These are phyloP conservation scores for Sinocyclocheilus anshuiensis DNA, from an alignment of 2,113 vertebrate species.

Conservation along the genomic window DNA sequence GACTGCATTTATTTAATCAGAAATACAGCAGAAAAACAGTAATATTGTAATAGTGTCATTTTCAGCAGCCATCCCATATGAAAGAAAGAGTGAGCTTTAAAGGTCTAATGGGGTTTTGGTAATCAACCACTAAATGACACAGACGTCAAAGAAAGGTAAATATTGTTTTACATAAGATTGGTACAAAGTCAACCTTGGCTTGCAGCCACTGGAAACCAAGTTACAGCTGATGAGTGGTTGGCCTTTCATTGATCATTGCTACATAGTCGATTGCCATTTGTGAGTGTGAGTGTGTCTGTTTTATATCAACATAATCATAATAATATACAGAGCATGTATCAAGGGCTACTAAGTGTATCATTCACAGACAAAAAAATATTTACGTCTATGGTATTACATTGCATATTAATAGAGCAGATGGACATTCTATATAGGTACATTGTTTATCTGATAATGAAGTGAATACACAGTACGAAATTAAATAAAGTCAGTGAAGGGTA, in stretches of 20 bases:
- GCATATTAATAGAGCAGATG: background rate
- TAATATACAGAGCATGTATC: conserved; percentile 6
- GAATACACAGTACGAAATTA: background rate
- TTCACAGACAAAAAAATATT: background rate
- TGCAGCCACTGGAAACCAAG: conserved; percentile 34
- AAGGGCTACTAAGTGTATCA: background rate
- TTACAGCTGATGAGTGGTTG: conserved; percentile 27
- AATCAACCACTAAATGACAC: conserved; percentile 4
- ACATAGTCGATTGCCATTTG: conserved; percentile 2
- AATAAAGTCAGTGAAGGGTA: conserved; percentile 21
- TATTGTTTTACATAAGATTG: conserved; percentile 37
- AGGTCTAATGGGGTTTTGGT: background rate
- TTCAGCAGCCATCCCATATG: too few species aligned
- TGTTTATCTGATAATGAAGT: background rate
- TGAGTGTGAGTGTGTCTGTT: conserved; percentile 19
- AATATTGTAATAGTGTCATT: background rate
- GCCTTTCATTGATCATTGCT: conserved; percentile 37
- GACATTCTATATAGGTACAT: background rate
- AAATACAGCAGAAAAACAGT: background rate
- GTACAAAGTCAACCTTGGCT: conserved; percentile 44
- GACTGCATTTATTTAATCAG: background rate
- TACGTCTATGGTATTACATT: background rate
- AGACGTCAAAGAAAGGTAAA: conserved; percentile 28
- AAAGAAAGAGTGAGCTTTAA: background rate
- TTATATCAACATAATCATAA: background rate